These are phyloP conservation scores for Amia ocellicauda DNA, from an alignment of 2,113 vertebrate species.

Conservation along the genomic window DNA sequence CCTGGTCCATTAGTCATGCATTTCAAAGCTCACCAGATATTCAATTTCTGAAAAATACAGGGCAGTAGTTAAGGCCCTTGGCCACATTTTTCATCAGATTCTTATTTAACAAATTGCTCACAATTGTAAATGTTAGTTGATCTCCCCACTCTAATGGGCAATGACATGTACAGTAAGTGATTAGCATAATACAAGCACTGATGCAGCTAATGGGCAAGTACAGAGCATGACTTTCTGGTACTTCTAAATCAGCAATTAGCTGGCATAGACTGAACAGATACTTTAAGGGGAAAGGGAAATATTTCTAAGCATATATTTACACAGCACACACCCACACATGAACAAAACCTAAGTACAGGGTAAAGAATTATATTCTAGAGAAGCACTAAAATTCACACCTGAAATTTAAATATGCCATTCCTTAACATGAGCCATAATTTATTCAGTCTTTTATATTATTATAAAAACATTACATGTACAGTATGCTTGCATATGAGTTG, in stretches of 20 bases:
- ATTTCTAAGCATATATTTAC: too few species aligned
- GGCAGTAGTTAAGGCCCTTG: slow-evolving; percentile 2
- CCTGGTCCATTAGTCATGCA: slow-evolving; percentile 10
- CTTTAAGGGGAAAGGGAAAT: too few species aligned
- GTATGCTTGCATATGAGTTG: too few species aligned
- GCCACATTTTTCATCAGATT: slow-evolving; percentile 47
- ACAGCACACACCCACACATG: too few species aligned
- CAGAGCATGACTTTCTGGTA: slow-evolving; percentile 44
- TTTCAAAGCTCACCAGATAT: neutral
- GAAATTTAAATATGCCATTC: too few species aligned
- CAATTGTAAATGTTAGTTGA: slow-evolving; percentile 39
- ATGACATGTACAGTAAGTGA: slow-evolving; percentile 42
- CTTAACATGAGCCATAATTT: too few species aligned
- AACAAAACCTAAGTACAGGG: too few species aligned
- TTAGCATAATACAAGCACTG: slow-evolving; percentile 53
- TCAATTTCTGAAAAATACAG: slow-evolving; percentile 7
- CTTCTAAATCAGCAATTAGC: slow-evolving; percentile 63
- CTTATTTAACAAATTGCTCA: slow-evolving; percentile 49
- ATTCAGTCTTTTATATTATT: too few species aligned
- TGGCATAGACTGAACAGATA: slow-evolving; percentile 55
- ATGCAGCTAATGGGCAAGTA: slow-evolving; percentile 45
- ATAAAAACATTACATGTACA: too few species aligned
- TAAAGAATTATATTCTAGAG: too few species aligned
- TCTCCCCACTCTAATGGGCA: slow-evolving; percentile 48
- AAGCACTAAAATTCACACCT: too few species aligned